Evolutionary conservation across 92 coral and sea anemone genomes (phyloP), one percentile per base, ranked within the genome.

Genomic region (Paragorgia papillata): DNA sequence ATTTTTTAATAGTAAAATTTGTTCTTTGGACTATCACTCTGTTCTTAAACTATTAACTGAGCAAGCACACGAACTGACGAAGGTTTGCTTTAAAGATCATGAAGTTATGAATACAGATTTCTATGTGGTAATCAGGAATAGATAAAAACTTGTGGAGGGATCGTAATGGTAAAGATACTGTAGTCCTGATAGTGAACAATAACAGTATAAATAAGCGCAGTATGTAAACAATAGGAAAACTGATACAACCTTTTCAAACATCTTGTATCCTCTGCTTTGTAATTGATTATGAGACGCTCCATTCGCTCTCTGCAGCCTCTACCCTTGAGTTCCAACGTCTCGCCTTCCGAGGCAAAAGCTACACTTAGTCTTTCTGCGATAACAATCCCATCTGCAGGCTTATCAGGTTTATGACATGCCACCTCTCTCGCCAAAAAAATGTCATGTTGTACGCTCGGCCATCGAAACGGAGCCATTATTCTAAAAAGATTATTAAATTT

Each of bases 391-490:
- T 81, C 80, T 29, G 41, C 12, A 44, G 67, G 85, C 25, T 63
- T 57, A 15, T 69, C 60, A 26, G 80, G 85, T 78, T 60, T 81
- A 24, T 43, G 26, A 13, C 73, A 41, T 28, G 79, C 80, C 21
- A 81, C 85, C 39, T 81, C 85, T 49, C 44, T 81, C 31, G 85
- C 85, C 41, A 81, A 59, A 43, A 53, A 40, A 30, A 81, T 30
- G 79, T 81, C 80, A 49, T 81, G 50, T 31, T 37, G 54, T 32
- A 81, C 39, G 53, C 25, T 20, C 22, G 85, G 80, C 85, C 80
- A 81, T 73, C 85, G 58, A 34, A 81, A 73, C 27, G 85, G 85
- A 24, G 62, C 74, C 80, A 71, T 81, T 31, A 37, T 37, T 37
- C 43, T 37, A 37, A 37, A 37, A 37, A 37, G 5, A 37, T 37